Evolutionary conservation across 2,797 vertebrate genomes (phyloP).

Genomic region (Poecilia velifera): DNA sequence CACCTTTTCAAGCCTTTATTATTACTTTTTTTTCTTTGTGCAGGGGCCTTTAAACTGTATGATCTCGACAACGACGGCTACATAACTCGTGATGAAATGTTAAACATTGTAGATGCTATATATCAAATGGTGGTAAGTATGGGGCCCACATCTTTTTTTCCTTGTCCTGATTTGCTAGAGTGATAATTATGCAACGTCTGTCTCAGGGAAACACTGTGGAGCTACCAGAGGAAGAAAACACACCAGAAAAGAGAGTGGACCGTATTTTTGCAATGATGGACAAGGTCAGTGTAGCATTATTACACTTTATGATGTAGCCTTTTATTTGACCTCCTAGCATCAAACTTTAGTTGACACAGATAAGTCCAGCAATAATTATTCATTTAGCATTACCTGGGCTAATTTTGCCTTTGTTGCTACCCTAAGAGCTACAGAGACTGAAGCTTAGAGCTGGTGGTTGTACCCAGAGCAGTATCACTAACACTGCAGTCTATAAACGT

Average conservation of each 20-base stretch:
- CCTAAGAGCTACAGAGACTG: conserved; percentile 34
- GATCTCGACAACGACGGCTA: conserved; percentile 97
- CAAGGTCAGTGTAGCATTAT: conserved; percentile 84
- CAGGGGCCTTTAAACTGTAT: conserved; percentile 98
- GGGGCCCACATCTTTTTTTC: not conserved
- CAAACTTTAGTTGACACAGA: not conserved
- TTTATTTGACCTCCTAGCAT: not conserved
- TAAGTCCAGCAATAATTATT: conserved; percentile 2
- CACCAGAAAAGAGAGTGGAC: conserved; percentile 96
- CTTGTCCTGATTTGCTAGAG: conserved; percentile 10
- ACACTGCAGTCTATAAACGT: conserved; percentile 66
- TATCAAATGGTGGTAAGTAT: conserved; percentile 99
- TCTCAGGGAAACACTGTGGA: conserved; percentile 96
- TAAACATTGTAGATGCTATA: conserved; percentile 98
- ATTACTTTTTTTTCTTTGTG: conserved; percentile 17
- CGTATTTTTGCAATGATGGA: conserved; percentile 99
- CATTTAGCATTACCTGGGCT: conserved; percentile 24
- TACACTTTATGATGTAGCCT: not conserved
- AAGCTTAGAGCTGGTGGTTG: conserved; percentile 57
- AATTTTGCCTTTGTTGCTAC: conserved; percentile 42
- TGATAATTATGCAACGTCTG: conserved; percentile 22
- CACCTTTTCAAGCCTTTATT: not conserved
- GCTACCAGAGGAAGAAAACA: conserved; percentile 98
- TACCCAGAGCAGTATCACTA: conserved; percentile 59
- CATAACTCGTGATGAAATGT: conserved; percentile 98